Evolutionary conservation across 2,113 vertebrate genomes (phyloP), one percentile per base, ranked within the genome.

Genomic region (Percopsis transmontana): DNA sequence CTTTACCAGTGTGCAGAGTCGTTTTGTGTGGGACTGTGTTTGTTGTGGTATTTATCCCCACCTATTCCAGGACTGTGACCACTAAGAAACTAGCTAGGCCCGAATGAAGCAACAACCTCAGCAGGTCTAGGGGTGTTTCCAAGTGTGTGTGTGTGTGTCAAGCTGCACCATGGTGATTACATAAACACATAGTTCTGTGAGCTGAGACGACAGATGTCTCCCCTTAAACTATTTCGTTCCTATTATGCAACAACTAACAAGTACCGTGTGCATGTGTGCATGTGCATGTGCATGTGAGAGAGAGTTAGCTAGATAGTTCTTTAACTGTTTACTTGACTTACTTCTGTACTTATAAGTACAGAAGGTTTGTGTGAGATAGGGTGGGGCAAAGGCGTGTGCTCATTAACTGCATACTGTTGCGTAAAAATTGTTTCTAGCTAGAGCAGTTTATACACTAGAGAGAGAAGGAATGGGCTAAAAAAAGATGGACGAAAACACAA

Each of bases 111-210:
- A 33, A 33, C 8, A 33, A 6, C 27, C 27, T 33, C 27, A 33
- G 27, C 27, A 33, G 27, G 5, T 33, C 27, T 33, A 7, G 27
- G 27, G 27, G 27, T 33, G 27, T 33, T 33, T 33, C n/a, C n/a
- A 7, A 33, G 24, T 42, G 39, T 24, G 40, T 60, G 61, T 14
- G 58, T 48, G 51, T 44, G 40, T 67, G 33, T 57, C 59, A 33
- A 18, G 39, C 65, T 69, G 68, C 68, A 74, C 65, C 62, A 69
- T 63, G 58, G 81, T 60, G 82, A 84, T 88, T 89, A 84, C 80
- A 85, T 85, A 91, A 90, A 87, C 79, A 83, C 68, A 83, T 41
- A 79, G 73, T 68, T 79, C 56, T 24, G 58, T 70, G 72, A 58
- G 57, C 51, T 58, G 57, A 78, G 62, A 80, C 39, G 62, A 80